Conservation (phyloP, 2,797 vertebrate species). For the Pyrocephalus nanus region DNA sequence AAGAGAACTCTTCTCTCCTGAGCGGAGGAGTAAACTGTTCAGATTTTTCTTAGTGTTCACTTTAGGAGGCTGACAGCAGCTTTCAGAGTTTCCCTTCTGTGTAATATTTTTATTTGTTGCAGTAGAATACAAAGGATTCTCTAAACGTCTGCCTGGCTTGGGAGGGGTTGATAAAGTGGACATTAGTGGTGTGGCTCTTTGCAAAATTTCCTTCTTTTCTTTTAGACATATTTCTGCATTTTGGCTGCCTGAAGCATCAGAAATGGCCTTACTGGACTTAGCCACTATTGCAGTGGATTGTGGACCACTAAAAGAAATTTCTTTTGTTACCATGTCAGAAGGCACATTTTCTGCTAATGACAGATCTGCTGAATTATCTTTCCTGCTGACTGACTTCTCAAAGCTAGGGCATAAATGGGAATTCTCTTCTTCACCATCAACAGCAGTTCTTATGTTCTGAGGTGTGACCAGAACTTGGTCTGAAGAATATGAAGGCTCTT, state of each 20-base stretch:
- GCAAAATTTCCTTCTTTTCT: constrained; percentile 3
- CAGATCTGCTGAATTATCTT: neutral
- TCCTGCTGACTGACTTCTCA: neutral
- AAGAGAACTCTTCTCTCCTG: neutral
- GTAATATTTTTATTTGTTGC: neutral
- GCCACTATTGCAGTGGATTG: neutral
- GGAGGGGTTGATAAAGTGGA: neutral
- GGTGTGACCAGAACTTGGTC: neutral
- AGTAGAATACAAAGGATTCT: neutral
- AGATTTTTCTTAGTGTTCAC: neutral
- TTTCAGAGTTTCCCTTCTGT: constrained; percentile 23
- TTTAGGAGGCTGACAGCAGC: neutral
- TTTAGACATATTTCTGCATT: neutral
- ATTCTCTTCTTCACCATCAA: neutral
- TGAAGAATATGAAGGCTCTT: neutral
- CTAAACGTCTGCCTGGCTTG: neutral
- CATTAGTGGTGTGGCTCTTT: neutral
- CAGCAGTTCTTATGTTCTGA: neutral
- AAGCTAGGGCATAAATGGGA: neutral
- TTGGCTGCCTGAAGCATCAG: neutral
- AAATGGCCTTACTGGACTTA: neutral
- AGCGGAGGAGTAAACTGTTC: neutral
- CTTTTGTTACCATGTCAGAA: constrained; percentile 16
- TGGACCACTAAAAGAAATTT: neutral
- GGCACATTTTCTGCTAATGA: neutral